Conservation (phyloP, 2,888 invertebrate species). For the Petrolisthes manimaculis region DNA sequence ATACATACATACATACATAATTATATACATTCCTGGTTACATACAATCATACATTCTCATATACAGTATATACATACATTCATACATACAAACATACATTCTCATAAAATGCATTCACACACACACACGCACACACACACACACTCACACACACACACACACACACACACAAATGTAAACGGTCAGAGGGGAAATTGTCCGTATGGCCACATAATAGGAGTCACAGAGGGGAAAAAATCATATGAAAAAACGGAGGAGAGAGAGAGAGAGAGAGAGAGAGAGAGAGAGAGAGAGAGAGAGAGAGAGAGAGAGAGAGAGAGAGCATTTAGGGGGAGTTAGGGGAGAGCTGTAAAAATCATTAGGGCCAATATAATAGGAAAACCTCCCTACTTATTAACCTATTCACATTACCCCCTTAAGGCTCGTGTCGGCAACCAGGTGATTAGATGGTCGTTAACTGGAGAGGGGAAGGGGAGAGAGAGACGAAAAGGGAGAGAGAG, state of each 20-base stretch:
- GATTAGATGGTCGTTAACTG: neutral
- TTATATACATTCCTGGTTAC: too few species aligned
- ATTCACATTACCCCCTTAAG: slow-evolving; percentile 2
- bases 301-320: neutral
- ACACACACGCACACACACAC: neutral
- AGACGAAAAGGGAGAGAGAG: too few species aligned
- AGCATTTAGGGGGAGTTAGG: neutral
- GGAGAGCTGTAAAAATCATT: neutral
- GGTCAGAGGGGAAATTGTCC: slow-evolving; percentile 9
- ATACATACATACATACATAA: too few species aligned
- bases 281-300: neutral
- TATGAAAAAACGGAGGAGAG: neutral
- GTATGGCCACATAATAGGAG: slow-evolving; percentile 13
- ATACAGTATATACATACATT: too few species aligned
- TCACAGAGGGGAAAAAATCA: neutral
- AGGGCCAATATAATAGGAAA: slow-evolving; percentile 10
- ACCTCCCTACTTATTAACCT: neutral
- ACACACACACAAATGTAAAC: slow-evolving; percentile 12
- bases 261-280: neutral
- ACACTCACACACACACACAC: neutral
- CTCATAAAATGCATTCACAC: neutral
- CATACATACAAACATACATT: too few species aligned
- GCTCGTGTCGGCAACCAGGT: neutral
- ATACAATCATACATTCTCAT: too few species aligned
- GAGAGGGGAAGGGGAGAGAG: slow-evolving; percentile 2